These are phyloP conservation scores for Drosophila lutescens DNA, from an alignment of 2,888 invertebrate genomes.

Conservation along the genomic window DNA sequence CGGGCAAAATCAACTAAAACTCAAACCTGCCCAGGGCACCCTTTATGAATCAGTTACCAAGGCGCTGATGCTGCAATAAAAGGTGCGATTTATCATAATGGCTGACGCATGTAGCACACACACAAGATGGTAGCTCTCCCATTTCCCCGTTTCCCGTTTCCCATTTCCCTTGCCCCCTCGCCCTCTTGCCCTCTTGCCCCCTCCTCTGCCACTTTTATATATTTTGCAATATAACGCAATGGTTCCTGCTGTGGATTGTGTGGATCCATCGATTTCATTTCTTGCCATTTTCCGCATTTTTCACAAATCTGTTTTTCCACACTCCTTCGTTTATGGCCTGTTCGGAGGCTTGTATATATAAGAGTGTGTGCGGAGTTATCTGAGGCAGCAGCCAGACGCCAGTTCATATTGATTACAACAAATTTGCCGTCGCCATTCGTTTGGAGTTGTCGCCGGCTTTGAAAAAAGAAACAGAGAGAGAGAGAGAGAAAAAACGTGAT, in stretches of 20 bases:
- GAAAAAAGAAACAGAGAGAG: conserved; percentile 10
- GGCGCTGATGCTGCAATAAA: conserved; percentile 80
- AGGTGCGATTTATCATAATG: conserved; percentile 81
- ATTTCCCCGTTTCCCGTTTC: no score
- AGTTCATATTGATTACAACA: conserved; percentile 79
- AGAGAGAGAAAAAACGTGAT: conserved; percentile 27
- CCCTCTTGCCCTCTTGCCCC: no score
- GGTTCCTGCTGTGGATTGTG: conserved; percentile 53
- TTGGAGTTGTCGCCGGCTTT: conserved; percentile 60
- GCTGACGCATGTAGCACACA: conserved; percentile 28
- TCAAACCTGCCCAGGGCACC: conserved; percentile 31
- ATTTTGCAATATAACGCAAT: conserved; percentile 65
- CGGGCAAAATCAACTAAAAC: conserved; percentile 20
- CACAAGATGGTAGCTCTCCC: conserved; percentile 19
- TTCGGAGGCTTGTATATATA: conserved; percentile 15
- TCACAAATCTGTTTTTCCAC: conserved; percentile 74
- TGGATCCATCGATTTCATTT: conserved; percentile 76
- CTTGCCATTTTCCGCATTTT: conserved; percentile 79
- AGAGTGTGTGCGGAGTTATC: conserved; percentile 65
- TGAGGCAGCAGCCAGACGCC: conserved; percentile 73
- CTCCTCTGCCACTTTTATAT: conserved; percentile 30
- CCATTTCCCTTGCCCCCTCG: conserved; percentile 21
- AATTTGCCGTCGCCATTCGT: conserved; percentile 73
- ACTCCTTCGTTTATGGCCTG: conserved; percentile 38
- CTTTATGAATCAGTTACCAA: conserved; percentile 76